Percentiles rank a stretch among this genome's conserved stretches.
phyloP scores from a whole-genome alignment of 2,888 invertebrate species.

The Sinodicranocentrus sp. region DNA sequence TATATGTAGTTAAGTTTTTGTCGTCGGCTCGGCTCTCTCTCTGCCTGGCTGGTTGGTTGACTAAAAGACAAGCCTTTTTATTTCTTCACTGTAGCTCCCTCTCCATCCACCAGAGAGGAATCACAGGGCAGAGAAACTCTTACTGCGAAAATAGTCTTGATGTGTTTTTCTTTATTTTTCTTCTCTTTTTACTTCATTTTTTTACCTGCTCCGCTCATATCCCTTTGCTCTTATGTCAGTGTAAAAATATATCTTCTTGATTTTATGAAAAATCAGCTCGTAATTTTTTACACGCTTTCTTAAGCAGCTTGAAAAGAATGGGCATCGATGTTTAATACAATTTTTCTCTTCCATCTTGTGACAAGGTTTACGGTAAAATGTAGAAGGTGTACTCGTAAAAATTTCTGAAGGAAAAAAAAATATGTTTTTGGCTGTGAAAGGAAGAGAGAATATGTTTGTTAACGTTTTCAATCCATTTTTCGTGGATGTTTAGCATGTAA shows the following conservation, averaged over 20 bases:
- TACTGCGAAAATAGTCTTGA: too few species aligned
- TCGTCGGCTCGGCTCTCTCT: background rate
- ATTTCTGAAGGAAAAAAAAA: background rate
- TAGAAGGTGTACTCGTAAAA: slow-evolving; percentile 17
- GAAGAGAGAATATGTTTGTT: too few species aligned
- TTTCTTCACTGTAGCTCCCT: background rate
- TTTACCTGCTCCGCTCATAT: background rate
- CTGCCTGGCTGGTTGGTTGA: background rate
- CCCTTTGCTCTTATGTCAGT: background rate
- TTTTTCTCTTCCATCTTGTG: background rate
- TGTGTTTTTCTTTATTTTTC: too few species aligned
- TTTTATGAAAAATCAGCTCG: slow-evolving; percentile 9
- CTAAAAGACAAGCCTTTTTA: background rate
- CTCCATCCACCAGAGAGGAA: background rate
- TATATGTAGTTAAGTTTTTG: slow-evolving; percentile 9
- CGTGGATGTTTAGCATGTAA: slow-evolving; percentile 37
- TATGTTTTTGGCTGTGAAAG: background rate
- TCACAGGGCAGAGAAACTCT: too few species aligned
- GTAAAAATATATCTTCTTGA: background rate
- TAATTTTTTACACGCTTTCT: slow-evolving; percentile 7
- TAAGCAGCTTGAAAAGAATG: too few species aligned
- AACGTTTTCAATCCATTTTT: too few species aligned
- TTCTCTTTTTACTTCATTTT: background rate
- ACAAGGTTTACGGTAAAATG: background rate
- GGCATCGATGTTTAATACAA: background rate